Evolutionary conservation across 2,113 vertebrate genomes (phyloP), one percentile per base, ranked within the genome.

Genomic region (Pristiophorus japonicus): DNA sequence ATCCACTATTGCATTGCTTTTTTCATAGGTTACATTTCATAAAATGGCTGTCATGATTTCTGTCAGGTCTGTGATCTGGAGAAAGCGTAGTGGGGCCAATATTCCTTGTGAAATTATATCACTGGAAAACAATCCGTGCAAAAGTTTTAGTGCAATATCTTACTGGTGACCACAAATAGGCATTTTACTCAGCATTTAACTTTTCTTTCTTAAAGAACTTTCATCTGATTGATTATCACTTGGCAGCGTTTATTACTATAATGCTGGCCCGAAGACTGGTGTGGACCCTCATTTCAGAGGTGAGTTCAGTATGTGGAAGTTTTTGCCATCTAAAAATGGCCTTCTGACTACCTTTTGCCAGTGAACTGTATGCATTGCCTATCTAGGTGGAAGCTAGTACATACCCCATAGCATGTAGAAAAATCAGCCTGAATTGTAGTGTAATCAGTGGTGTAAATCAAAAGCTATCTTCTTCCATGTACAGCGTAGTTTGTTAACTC

Each of bases 251-350:
- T 97, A 99, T 99, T 97, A 99, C 98, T 66, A 98, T 99, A 96
- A 99, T 99, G 99, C 97, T 99, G 97, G 99, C 99, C 2, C 98
- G 99, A 97, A 98, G 99, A 97, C 98, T 99, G 85, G 99, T 99
- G 59, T 99, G 99, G 99, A 99, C 99, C 38, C 98, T 99, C 90
- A 98, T 99, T 96, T 99, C 98, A 90, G 99, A 99, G 98, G 99
- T 99, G 98, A 97, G 93, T 94, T 24, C 1, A 45, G 22, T 24
- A n/a, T 51, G 0, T 70, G 45, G 45, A 7, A 7, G 2, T 51
- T 27, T 70, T 70, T 90, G 51, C 12, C 87, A 70, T 18, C 66
- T 90, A 59, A 34, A 59, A 55, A 42, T 7, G 3, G 10, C 5
- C 51, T 66, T 65, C 14, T 66, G 62, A n/a, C 16, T 55, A 63